These are phyloP conservation scores for Python bivittatus DNA, from an alignment of 2,113 vertebrate genomes.

Conservation along the genomic window DNA sequence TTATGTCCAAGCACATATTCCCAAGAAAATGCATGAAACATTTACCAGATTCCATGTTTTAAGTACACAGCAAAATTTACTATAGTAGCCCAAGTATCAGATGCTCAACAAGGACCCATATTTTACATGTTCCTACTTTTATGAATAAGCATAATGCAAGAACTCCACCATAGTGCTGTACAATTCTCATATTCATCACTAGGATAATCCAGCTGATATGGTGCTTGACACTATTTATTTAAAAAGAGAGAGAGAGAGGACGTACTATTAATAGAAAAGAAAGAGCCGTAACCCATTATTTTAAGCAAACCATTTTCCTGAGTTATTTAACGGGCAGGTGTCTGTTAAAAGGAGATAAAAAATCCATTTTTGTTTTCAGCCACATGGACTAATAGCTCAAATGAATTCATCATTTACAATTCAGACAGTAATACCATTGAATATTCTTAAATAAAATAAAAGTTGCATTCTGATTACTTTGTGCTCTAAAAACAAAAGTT, in stretches of 20 bases:
- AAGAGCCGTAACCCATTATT: not conserved
- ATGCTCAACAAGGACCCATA: too few relatives aligned
- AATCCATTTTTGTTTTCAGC: conserved; percentile 40
- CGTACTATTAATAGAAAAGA: conserved; percentile 18
- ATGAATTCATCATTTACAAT: conserved; percentile 53
- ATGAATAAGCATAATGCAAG: not conserved
- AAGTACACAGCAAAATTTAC: not conserved
- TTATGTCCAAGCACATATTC: not conserved
- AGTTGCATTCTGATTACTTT: conserved; percentile 37
- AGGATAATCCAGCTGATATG: not conserved
- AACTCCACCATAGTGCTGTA: not conserved
- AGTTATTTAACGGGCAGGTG: conserved; percentile 31
- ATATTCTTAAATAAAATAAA: conserved; percentile 50
- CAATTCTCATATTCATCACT: not conserved
- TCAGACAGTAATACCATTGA: conserved; percentile 41
- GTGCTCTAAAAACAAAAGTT: conserved; percentile 39
- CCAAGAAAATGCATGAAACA: not conserved
- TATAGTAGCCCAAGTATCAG: not conserved
- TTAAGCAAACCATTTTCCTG: conserved; percentile 11
- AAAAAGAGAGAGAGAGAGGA: conserved; percentile 13
- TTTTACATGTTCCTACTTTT: not conserved
- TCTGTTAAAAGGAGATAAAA: conserved; percentile 17
- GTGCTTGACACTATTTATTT: not conserved
- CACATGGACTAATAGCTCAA: conserved; percentile 46
- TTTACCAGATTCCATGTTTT: not conserved